Evolutionary conservation across 2,888 invertebrate species (phyloP), one percentile per base, ranked within the genome.

Genomic region (Acanthosepion esculentum): DNA sequence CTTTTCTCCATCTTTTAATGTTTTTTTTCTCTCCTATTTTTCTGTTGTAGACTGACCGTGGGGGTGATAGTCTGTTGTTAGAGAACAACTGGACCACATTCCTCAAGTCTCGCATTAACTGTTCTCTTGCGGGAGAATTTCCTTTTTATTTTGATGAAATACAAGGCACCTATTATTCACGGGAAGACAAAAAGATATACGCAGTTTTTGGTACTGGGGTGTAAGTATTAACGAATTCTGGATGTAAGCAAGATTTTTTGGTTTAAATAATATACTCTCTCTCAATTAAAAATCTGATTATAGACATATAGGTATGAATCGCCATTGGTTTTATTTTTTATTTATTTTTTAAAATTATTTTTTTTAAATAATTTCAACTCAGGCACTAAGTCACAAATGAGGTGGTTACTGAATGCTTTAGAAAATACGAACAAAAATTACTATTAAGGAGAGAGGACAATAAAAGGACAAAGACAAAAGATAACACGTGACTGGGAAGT

Each of bases 91-190:
- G 99, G 99, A 99, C 99, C 94, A 98, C 99, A 93, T 99, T 99
- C 97, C 98, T 99, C 96, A 99, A 99, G 98, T 98, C 99, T 41
- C 98, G 99, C 94, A 98, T 99, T 94, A 99, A 99, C 98, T 99
- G 99, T 97, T 99, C 99, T 7, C 98, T 99, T 96, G 99, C 99
- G 48, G 99, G 99, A 23, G 95, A 96, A 91, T 97, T 96, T 94
- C 99, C 99, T 20, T 99, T 99, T 98, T 99, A 99, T 98, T 99
- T 99, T 98, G 98, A 99, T 98, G 99, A 99, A 98, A 98, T 99
- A 97, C 99, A 99, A 95, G 96, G 96, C 94, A 97, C 97, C 20
- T 97, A 96, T 95, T 96, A 95, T 94, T 96, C 95, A 64, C 95
- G 98, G 12, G 95, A 96, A 5, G 96, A 96, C 93, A 95, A 96